Base-by-base conservation (phyloP, 2,113 vertebrate species). In the Panthera uncia region DNA sequence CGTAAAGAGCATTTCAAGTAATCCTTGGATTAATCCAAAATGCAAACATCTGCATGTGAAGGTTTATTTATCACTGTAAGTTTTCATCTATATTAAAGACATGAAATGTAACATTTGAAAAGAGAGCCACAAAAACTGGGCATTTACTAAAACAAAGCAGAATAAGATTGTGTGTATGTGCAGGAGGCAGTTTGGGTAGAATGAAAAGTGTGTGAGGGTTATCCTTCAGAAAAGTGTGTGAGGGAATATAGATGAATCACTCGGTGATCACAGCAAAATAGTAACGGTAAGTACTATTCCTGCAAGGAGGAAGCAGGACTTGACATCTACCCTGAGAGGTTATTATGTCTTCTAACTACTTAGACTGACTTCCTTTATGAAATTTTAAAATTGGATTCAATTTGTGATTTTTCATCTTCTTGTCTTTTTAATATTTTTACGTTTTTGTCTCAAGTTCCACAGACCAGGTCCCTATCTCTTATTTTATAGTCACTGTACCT, bases 21-120 rank as follows among this genome's bases (percentile, higher is more conserved):
- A 82, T 80, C 55, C 63, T 52, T 92, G 73, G 80, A 76, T 91
- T 90, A 95, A 95, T 97, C 21, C 36, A 63, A 97, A 93, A 41
- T 87, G 81, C 55, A 97, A 93, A 89, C 33, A 29, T 57, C n/a
- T 48, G 33, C n/a, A 45, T 50, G 27, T 85, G 94, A 92, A 61
- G 52, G 16, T 76, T 93, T 79, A 92, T 84, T 97, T 96, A 71
- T 83, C 66, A n/a, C 18, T 63, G 52, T n/a, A 88, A 73, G 11
- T 87, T 79, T 95, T 85, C 57, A 36, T 61, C 41, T 90, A 71
- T 66, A 52, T 63, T 89, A 80, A 92, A 97, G 57, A 95, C 25
- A 65, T 45, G 36, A 95, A 82, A 94, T 88, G 79, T 27, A 90
- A 45, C 61, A 74, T 82, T 94, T 81, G 80, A 94, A 95, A 92